These are phyloP conservation scores for Venustoraphidia nigricollis DNA, from an alignment of 2,888 invertebrate species.

Conservation along the genomic window DNA sequence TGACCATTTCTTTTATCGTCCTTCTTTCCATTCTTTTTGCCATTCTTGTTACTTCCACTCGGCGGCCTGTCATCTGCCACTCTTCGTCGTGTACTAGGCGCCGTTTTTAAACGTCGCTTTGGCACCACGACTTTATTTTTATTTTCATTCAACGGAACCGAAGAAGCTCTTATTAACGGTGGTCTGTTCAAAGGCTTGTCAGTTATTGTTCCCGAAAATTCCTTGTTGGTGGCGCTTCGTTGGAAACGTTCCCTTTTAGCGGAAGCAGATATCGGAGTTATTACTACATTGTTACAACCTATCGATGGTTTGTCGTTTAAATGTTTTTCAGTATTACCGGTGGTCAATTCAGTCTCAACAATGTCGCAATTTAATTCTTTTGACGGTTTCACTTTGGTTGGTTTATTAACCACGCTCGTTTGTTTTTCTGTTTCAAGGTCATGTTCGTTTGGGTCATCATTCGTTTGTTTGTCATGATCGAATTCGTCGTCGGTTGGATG, in stretches of 20 bases:
- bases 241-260: conserved; percentile 23
- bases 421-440: conserved; percentile 1
- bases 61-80: background rate
- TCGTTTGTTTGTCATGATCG: too few relatives aligned
- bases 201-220: conserved; percentile 19
- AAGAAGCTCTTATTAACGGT: conserved; percentile 22
- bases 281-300: conserved; percentile 18
- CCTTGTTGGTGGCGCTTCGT: conserved; percentile 23
- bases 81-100: conserved; percentile 1
- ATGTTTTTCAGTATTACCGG: background rate
- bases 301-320: conserved; percentile 3
- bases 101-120: conserved; percentile 20
- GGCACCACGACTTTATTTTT: conserved; percentile 19
- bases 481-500: too few relatives aligned
- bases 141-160: conserved; percentile 16
- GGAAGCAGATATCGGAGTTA: conserved; percentile 22
- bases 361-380: background rate
- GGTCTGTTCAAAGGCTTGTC: conserved; percentile 15
- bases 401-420: background rate
- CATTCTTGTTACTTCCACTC: conserved; percentile 8
- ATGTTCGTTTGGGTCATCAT: background rate
- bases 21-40: conserved; percentile 12
- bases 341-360: too few relatives aligned
- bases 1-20: conserved; percentile 10
- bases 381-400: conserved; percentile 2